Percentiles rank a stretch among this genome's conserved stretches.
Evolutionary conservation across 2,113 vertebrate genomes (phyloP).

Genomic region (Oenanthe melanoleuca): DNA sequence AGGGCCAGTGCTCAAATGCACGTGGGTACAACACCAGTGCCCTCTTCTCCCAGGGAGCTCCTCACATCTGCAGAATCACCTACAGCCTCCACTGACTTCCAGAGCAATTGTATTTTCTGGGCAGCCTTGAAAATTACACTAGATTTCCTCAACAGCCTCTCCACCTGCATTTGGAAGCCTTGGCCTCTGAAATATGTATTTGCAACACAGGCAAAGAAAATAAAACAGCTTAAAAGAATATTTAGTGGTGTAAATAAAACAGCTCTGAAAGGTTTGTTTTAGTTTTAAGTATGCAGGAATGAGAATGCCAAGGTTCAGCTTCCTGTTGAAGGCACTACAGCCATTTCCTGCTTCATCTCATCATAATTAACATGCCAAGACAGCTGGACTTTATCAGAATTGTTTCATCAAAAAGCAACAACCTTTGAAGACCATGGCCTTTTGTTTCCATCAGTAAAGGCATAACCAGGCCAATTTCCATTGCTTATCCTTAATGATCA

Average conservation of each 20-base stretch:
- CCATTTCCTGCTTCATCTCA: conserved; percentile 69
- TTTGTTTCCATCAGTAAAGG: conserved; percentile 55
- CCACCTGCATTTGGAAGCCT: not conserved
- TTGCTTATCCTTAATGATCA: conserved; percentile 47
- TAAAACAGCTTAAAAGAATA: not conserved
- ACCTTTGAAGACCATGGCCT: conserved; percentile 62
- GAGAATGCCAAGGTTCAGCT: conserved; percentile 63
- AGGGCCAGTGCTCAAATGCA: not conserved
- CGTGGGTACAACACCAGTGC: not conserved
- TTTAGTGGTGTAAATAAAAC: not conserved
- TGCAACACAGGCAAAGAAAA: not conserved
- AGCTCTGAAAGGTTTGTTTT: conserved; percentile 27
- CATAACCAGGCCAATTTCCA: conserved; percentile 54
- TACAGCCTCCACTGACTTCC: not conserved
- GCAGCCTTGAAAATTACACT: not conserved
- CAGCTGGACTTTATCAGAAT: conserved; percentile 74
- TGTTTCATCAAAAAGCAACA: conserved; percentile 65
- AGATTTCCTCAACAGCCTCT: not conserved
- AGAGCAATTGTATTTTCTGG: not conserved
- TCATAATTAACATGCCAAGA: conserved; percentile 70
- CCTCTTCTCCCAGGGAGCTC: not conserved
- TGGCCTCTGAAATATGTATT: not conserved
- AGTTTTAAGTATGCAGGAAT: conserved; percentile 58
- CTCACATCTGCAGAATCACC: not conserved
- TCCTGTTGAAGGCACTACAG: conserved; percentile 62